phyloP scores from a whole-genome alignment of 2,888 invertebrate genomes.

The Sinohyriopsis cumingii region DNA sequence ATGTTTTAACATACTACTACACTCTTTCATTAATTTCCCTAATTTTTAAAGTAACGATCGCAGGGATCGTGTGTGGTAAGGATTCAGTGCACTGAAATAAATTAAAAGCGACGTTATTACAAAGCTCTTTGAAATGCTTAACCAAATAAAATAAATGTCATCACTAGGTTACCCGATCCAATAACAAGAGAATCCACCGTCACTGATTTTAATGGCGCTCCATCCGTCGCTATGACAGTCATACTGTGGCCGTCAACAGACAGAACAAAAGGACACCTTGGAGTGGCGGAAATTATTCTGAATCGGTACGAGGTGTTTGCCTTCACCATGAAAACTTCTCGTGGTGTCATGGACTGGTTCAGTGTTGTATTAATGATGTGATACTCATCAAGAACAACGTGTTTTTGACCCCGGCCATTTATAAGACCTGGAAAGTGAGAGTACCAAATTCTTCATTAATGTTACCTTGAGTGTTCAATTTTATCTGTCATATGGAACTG shows the following conservation, averaged over 20 bases:
- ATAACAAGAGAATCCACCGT: slow-evolving; percentile 39
- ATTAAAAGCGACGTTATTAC: background rate
- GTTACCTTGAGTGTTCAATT: too few relatives aligned
- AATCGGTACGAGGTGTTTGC: slow-evolving; percentile 43
- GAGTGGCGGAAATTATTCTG: slow-evolving; percentile 45
- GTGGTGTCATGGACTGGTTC: slow-evolving; percentile 36
- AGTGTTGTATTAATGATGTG: slow-evolving; percentile 10
- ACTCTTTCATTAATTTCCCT: too few relatives aligned
- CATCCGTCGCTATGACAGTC: slow-evolving; percentile 48
- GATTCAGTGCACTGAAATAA: too few relatives aligned
- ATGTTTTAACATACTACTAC: too few relatives aligned
- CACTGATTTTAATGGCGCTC: slow-evolving; percentile 35
- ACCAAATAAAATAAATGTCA: background rate
- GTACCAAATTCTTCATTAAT: too few relatives aligned
- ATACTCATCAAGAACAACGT: slow-evolving; percentile 17
- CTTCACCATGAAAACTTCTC: slow-evolving; percentile 43
- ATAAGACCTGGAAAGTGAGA: too few relatives aligned
- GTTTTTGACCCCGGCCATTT: slow-evolving; percentile 1
- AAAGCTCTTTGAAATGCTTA: background rate
- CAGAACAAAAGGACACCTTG: slow-evolving; percentile 40
- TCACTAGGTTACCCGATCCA: slow-evolving; percentile 23
- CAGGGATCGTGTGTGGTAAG: too few relatives aligned
- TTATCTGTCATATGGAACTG: too few relatives aligned
- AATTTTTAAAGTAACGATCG: too few relatives aligned
- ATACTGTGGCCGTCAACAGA: slow-evolving; percentile 46